Evolutionary conservation across 2,797 vertebrate species (phyloP), one percentile per base, ranked within the genome.

Genomic region (Arctocebus calabarensis): DNA sequence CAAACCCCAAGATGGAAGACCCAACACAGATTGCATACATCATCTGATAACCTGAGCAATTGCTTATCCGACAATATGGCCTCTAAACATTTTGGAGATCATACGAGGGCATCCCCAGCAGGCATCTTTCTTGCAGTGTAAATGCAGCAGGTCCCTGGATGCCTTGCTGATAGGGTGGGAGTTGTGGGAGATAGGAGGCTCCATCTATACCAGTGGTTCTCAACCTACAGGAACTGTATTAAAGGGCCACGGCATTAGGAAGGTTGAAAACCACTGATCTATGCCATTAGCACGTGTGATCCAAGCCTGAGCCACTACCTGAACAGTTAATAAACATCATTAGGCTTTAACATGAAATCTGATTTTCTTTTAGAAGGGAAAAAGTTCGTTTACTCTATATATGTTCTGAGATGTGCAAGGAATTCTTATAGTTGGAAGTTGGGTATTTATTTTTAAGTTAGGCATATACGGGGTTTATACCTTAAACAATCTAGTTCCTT

Each of bases 71-170:
- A 78, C 96, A 96, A 90, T 96, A 97, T 87, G 37, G 2, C 19
- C 78, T 83, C 74, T 73, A 45, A 82, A 27, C 23, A 37, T 22
- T 59, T 59, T 23, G 97, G 95, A 97, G 73, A 84, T 81, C 78
- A 90, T 64, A 79, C 55, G 89, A 97, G 86, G 34, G 64, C 55
- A 45, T 83, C 94, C 97, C 95, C 97, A 97, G 96, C 90, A 97
- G 97, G 97, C 91, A 45, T 81, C 95, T 97, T 97, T 94, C 96
- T 88, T 89, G 71, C 87, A 82, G 96, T 97, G 84, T 96, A 96
- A 97, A 96, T 96, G 95, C 96, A 97, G 32, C 2, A 96, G 96
- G 94, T 95, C 94, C 97, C 94, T 64, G 95, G 91, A 85, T 88
- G 90, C 94, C 95, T 96, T 78, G 37, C 94, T 96, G 87, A 71